Conservation (phyloP, 2,888 invertebrate species). For the Drosophila affinis region DNA sequence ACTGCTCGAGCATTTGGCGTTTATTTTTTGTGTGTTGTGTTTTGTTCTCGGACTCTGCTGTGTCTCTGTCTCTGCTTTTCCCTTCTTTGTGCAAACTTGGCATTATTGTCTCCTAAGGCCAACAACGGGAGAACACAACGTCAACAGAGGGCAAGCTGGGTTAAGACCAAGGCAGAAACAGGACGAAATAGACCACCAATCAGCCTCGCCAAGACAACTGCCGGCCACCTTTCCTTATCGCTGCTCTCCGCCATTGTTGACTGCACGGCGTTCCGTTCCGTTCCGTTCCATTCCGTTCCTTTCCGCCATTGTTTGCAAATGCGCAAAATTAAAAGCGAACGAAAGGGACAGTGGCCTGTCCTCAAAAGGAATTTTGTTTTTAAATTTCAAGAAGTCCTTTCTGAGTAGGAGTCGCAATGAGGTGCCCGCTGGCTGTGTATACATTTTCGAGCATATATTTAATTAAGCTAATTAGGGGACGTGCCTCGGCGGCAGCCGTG, state of each 20-base stretch:
- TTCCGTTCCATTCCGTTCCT: conserved; percentile 30
- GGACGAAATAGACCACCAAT: conserved; percentile 6
- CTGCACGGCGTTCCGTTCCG: conserved; percentile 56
- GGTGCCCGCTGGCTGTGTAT: conserved; percentile 58
- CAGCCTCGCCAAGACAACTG: conserved; percentile 9
- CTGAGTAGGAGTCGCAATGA: neutral
- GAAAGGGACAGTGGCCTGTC: conserved; percentile 20
- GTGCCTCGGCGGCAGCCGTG: conserved; percentile 65
- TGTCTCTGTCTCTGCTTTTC: conserved; percentile 20
- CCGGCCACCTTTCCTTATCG: conserved; percentile 60
- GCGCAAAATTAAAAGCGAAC: conserved; percentile 70
- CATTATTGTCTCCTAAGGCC: conserved; percentile 81
- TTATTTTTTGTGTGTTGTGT: conserved; percentile 40
- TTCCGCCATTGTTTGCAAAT: conserved; percentile 73
- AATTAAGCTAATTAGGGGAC: conserved; percentile 81
- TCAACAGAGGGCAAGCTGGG: conserved; percentile 62
- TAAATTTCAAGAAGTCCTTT: conserved; percentile 22
- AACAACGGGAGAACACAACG: conserved; percentile 70
- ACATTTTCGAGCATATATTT: conserved; percentile 75
- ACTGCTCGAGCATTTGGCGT: conserved; percentile 65
- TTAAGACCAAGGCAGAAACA: conserved; percentile 32
- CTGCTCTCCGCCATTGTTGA: conserved; percentile 60
- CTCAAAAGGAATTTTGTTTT: conserved; percentile 38
- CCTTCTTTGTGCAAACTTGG: conserved; percentile 78
- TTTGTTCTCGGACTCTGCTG: conserved; percentile 20